Conservation (phyloP, 2,888 invertebrate species). For the Leucophenga maculata region DNA sequence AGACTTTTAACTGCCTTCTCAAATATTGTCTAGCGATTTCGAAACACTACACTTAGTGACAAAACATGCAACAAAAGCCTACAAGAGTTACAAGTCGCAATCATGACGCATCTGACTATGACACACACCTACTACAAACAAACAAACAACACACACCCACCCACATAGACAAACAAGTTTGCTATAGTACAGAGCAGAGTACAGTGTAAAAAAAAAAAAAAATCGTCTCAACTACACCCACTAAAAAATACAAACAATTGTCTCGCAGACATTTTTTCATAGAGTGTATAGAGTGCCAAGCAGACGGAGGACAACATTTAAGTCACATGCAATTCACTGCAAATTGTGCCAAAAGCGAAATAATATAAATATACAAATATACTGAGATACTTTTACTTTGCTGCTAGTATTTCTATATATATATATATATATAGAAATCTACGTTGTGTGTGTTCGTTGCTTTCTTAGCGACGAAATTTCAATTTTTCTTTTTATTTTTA, state of each 20-base stretch:
- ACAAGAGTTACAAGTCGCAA: neutral
- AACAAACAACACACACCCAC: neutral
- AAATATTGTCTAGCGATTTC: too few relatives aligned
- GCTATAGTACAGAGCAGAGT: neutral
- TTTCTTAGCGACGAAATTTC: neutral
- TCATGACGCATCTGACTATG: conserved; percentile 24
- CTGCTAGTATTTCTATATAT: neutral
- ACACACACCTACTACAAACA: conserved; percentile 10
- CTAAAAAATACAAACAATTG: conserved; percentile 10
- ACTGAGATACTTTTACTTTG: conserved; percentile 10
- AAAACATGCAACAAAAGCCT: neutral
- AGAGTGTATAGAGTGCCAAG: neutral
- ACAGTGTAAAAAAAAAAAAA: neutral
- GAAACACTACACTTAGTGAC: too few relatives aligned
- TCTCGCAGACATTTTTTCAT: conserved; percentile 21
- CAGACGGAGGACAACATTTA: conserved; percentile 33
- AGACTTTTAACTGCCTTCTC: too few relatives aligned
- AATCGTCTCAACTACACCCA: conserved; percentile 21
- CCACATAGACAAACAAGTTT: neutral
- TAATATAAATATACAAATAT: conserved; percentile 5
- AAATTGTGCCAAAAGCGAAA: conserved; percentile 30
- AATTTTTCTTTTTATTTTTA: too few relatives aligned
- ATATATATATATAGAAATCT: too few relatives aligned
- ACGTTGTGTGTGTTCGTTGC: neutral
- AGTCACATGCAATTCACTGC: conserved; percentile 30